Conservation (phyloP, 2,888 invertebrate genomes). For the Drosophila planitibia region DNA sequence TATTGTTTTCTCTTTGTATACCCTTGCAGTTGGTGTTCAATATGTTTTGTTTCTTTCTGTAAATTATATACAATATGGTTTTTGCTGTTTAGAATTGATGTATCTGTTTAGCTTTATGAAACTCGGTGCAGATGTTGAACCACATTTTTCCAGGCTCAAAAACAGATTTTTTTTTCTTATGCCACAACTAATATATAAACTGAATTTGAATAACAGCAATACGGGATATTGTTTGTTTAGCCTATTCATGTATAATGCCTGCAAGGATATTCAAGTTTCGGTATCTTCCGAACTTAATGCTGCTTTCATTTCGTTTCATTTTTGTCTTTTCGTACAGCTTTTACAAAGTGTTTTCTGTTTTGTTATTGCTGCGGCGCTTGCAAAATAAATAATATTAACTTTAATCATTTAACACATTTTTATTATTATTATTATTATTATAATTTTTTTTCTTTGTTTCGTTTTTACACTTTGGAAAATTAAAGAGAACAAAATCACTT, state of each 20-base stretch:
- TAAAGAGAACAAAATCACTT: conserved; percentile 41
- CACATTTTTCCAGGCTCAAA: not conserved
- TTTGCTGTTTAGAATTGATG: not conserved
- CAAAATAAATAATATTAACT: conserved; percentile 17
- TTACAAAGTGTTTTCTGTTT: not conserved
- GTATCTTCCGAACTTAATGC: not conserved
- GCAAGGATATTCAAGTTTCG: conserved; percentile 3
- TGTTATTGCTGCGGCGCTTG: not conserved
- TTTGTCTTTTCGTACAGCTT: conserved; percentile 5
- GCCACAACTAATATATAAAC: not conserved
- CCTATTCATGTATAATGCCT: not conserved
- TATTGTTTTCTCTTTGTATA: not conserved
- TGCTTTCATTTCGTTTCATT: not conserved
- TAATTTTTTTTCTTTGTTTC: conserved; percentile 1
- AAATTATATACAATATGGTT: not conserved
- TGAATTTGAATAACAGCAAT: not conserved
- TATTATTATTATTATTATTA: not conserved
- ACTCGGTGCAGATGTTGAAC: not conserved
- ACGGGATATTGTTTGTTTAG: not conserved
- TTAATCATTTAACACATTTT: conserved; percentile 30
- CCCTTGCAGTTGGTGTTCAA: not conserved
- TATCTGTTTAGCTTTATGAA: not conserved
- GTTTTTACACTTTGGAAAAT: conserved; percentile 5
- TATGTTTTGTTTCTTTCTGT: not conserved
- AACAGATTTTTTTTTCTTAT: not conserved